These are phyloP conservation scores for Oriolus oriolus DNA, from an alignment of 2,113 vertebrate species.

Conservation along the genomic window DNA sequence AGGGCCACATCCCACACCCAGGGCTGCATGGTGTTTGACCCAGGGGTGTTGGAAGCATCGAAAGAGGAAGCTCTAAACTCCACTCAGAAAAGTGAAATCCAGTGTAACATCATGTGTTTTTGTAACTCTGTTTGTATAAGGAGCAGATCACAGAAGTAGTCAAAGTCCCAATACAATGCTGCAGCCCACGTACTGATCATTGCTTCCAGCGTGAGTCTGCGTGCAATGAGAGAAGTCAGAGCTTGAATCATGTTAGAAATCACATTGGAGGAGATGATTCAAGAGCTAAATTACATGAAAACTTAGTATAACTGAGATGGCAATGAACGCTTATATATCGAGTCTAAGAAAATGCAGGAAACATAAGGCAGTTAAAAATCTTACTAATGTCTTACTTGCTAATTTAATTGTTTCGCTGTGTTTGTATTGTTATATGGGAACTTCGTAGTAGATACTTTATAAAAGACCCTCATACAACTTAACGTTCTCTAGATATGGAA, in stretches of 20 bases:
- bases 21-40: accelerated
- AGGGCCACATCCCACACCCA: neutral
- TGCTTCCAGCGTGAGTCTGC: neutral
- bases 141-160: neutral
- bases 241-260: neutral
- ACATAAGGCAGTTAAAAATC: neutral
- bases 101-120: neutral
- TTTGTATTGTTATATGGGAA: neutral
- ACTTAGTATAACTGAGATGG: neutral
- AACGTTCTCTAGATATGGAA: neutral
- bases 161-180: neutral
- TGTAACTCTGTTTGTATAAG: neutral
- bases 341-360: neutral
- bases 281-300: neutral
- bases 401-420: neutral
- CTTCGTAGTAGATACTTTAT: neutral
- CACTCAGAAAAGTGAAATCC: neutral
- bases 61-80: neutral
- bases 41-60: neutral
- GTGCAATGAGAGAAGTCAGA: neutral
- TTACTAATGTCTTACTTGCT: neutral
- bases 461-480: neutral
- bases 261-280: neutral
- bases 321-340: neutral
- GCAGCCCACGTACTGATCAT: neutral